A percentile compares a stretch with the other conserved stretches of the same genome.
phyloP scores from a whole-genome alignment of 2,888 invertebrate genomes.

The Drosophila eohydei region DNA sequence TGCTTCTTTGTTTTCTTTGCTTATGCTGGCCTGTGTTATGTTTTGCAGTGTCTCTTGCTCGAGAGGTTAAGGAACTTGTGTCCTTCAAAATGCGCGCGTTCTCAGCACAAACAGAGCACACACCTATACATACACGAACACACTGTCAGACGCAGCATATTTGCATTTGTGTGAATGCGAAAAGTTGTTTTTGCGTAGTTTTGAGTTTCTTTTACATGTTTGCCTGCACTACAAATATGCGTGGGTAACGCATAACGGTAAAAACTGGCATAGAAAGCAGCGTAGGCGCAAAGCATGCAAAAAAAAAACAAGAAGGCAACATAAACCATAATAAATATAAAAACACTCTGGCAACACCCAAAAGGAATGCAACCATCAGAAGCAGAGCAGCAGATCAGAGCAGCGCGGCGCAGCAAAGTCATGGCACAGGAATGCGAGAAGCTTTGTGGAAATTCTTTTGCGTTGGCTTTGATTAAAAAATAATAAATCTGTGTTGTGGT shows the following conservation, averaged over 20 bases:
- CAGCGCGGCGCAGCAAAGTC: constrained; percentile 27
- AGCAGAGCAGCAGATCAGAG: constrained; percentile 9
- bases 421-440: constrained; percentile 65
- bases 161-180: constrained; percentile 8
- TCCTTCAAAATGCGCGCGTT: constrained; percentile 78
- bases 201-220: constrained; percentile 12
- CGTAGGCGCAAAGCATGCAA: constrained; percentile 45
- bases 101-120: constrained; percentile 28
- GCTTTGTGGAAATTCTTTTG: constrained; percentile 55
- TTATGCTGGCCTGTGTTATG: constrained; percentile 51
- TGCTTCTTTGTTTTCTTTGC: constrained; percentile 2
- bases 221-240: constrained; percentile 33
- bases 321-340: constrained; percentile 8
- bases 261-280: constrained; percentile 61
- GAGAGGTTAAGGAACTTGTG: constrained; percentile 76
- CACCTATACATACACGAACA: constrained; percentile 5
- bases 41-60: constrained; percentile 18
- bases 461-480: constrained; percentile 70
- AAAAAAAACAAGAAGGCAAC: background rate
- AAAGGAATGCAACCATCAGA: constrained; percentile 33
- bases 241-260: constrained; percentile 53
- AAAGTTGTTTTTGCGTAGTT: constrained; percentile 40
- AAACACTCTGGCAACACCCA: constrained; percentile 37
- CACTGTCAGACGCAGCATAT: constrained; percentile 17
- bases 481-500: constrained; percentile 66